A percentile compares a stretch with the other conserved stretches of the same genome.
Conservation (phyloP, 2,113 vertebrate species). For the Daboia siamensis region DNA sequence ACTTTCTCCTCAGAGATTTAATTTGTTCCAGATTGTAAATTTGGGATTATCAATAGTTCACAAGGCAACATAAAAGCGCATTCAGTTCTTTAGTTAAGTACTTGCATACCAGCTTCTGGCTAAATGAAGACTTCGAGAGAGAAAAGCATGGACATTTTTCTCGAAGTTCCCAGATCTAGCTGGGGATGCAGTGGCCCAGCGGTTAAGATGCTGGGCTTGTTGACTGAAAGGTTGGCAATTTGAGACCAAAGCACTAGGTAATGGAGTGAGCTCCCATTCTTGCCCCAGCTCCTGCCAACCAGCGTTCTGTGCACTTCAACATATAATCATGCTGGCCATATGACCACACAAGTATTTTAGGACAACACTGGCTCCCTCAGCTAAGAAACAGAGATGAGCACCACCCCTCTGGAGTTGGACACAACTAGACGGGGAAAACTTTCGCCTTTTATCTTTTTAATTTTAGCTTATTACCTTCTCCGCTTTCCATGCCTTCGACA, state of each 20-base stretch:
- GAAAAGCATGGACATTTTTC: neutral
- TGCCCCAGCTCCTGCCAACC: neutral
- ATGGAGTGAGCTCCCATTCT: neutral
- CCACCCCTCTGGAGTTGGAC: neutral
- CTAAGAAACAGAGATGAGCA: neutral
- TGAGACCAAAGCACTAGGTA: neutral
- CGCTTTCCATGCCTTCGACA: constrained; percentile 89
- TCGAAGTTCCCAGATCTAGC: neutral
- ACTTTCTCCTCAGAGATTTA: neutral
- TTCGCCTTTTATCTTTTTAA: neutral
- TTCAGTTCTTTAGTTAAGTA: neutral
- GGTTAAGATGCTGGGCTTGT: neutral
- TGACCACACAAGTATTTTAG: neutral
- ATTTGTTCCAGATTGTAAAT: neutral
- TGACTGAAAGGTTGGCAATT: neutral
- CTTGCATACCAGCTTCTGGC: neutral
- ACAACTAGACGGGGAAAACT: neutral
- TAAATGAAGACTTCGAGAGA: neutral
- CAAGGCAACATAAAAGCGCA: neutral
- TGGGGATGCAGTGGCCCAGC: neutral
- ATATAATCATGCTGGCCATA: neutral
- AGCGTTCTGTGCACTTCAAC: neutral
- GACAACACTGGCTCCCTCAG: neutral
- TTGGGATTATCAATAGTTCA: neutral
- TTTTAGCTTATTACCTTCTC: constrained; percentile 74